phyloP scores from a whole-genome alignment of 1,140 invertebrate species.

The Subanguina moxae region DNA sequence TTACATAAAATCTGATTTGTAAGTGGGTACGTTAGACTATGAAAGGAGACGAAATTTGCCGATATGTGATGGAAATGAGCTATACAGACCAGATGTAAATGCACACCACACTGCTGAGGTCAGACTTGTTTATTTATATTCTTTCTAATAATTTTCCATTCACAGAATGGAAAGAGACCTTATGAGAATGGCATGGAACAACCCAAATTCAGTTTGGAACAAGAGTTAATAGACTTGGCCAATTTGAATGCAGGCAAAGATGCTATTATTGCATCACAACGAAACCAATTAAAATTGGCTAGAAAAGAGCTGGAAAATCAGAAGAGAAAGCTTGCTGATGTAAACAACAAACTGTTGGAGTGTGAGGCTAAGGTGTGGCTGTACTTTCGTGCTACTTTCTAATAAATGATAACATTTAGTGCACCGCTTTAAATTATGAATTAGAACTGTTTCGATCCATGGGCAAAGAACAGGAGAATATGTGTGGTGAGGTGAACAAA shows the following conservation, averaged over 20 bases:
- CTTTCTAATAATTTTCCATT: no score
- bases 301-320: neutral
- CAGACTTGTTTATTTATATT: no score
- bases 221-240: neutral
- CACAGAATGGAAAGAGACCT: no score
- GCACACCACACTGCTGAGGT: no score
- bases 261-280: neutral
- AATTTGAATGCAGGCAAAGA: neutral
- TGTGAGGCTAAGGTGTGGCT: constrained; percentile 1
- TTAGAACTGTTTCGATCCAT: constrained; percentile 2
- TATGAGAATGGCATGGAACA: no score
- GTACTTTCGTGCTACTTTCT: no score
- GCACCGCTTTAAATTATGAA: neutral
- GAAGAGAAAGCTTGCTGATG: neutral
- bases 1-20: no score
- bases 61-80: no score
- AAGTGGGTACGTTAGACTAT: no score
- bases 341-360: neutral
- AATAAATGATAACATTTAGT: no score
- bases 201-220: neutral
- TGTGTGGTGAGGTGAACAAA: neutral
- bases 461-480: neutral
- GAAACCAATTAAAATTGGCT: neutral
- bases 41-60: no score
- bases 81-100: no score